phyloP scores from a whole-genome alignment of 1,140 invertebrate genomes.

The Drosophila cardini region DNA sequence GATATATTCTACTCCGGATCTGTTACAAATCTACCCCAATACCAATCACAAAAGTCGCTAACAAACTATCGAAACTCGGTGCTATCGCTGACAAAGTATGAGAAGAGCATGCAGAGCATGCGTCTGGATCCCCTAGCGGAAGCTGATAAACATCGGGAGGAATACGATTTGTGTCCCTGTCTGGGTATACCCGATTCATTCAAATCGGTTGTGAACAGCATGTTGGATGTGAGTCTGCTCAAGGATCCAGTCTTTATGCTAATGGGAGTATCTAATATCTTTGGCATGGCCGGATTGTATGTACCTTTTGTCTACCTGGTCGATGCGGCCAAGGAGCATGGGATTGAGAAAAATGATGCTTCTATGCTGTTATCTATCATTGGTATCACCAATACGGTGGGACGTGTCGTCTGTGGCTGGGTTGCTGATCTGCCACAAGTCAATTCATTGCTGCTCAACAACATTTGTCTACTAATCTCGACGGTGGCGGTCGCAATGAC shows the following conservation, averaged over 20 bases:
- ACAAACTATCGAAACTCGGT: slow-evolving; percentile 93
- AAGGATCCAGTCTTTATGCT: slow-evolving; percentile 96
- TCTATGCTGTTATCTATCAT: slow-evolving; percentile 97
- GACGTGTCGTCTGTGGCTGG: slow-evolving; percentile 94
- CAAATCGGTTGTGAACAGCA: slow-evolving; percentile 93
- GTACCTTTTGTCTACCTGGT: slow-evolving; percentile 98
- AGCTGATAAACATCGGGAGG: slow-evolving; percentile 88
- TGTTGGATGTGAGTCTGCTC: slow-evolving; percentile 96
- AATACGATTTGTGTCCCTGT: slow-evolving; percentile 91
- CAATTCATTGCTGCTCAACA: slow-evolving; percentile 96
- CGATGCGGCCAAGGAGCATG: slow-evolving; percentile 90
- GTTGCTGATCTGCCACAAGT: slow-evolving; percentile 94
- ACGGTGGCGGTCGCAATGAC: slow-evolving; percentile 93
- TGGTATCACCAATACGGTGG: slow-evolving; percentile 97
- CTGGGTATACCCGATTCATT: slow-evolving; percentile 91
- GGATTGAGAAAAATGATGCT: slow-evolving; percentile 90
- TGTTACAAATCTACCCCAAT: slow-evolving; percentile 95
- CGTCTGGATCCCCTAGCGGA: slow-evolving; percentile 85
- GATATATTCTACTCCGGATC: slow-evolving; percentile 99
- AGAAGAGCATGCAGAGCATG: slow-evolving; percentile 86
- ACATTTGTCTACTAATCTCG: slow-evolving; percentile 95
- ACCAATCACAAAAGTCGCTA: slow-evolving; percentile 96
- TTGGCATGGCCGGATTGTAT: slow-evolving; percentile 96
- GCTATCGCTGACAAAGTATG: slow-evolving; percentile 90
- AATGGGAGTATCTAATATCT: slow-evolving; percentile 97